These are phyloP conservation scores for Fundulus diaphanus DNA, from an alignment of 2,797 vertebrate genomes.

Conservation along the genomic window DNA sequence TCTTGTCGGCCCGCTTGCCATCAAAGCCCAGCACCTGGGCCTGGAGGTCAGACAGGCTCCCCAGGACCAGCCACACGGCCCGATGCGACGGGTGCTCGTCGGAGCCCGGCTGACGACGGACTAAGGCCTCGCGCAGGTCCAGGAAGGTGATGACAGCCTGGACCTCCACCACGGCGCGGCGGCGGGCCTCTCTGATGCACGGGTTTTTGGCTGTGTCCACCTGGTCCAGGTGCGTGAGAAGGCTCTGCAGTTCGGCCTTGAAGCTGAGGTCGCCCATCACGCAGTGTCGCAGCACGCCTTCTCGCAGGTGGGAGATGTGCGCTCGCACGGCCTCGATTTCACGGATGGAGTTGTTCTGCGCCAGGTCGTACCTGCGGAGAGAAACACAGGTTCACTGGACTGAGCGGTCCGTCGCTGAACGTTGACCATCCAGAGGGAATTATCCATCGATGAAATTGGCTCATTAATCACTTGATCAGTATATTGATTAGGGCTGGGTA, in stretches of 20 bases:
- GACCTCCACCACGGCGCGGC: slow-evolving; percentile 93
- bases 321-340: slow-evolving; percentile 92
- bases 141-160: slow-evolving; percentile 92
- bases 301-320: slow-evolving; percentile 85
- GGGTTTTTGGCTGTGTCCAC: slow-evolving; percentile 94
- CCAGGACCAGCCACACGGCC: slow-evolving; percentile 90
- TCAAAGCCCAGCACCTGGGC: slow-evolving; percentile 92
- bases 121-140: slow-evolving; percentile 91
- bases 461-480: no score
- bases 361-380: slow-evolving; percentile 87
- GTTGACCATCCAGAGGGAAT: no score
- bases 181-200: slow-evolving; percentile 95
- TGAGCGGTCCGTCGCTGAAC: neutral
- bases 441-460: no score
- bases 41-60: slow-evolving; percentile 90
- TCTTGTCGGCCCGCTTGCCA: slow-evolving; percentile 93
- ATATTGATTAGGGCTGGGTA: no score
- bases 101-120: slow-evolving; percentile 73
- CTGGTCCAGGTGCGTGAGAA: slow-evolving; percentile 91
- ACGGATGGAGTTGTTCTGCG: slow-evolving; percentile 92
- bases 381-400: neutral
- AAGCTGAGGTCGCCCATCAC: slow-evolving; percentile 84
- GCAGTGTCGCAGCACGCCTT: slow-evolving; percentile 85
- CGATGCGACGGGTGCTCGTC: slow-evolving; percentile 85
- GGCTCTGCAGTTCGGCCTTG: slow-evolving; percentile 91